phyloP scores from a whole-genome alignment of 2,797 vertebrate genomes.

The Epinephelus coioides region DNA sequence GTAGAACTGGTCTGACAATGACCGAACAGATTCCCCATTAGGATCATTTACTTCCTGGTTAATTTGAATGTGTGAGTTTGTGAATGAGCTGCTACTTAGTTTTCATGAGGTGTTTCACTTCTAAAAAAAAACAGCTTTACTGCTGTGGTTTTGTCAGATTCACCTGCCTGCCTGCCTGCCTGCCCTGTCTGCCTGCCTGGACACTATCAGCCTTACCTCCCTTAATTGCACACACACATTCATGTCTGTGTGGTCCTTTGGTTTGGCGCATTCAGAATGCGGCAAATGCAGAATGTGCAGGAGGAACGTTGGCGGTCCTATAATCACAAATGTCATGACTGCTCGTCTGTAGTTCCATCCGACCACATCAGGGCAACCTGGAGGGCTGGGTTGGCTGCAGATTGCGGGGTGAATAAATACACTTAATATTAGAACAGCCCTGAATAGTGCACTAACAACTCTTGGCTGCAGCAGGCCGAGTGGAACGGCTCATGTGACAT shows the following conservation, averaged over 20 bases:
- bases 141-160: background rate
- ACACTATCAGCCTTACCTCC: background rate
- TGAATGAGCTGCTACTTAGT: background rate
- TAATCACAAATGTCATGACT: conserved; percentile 55
- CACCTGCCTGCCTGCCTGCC: conserved; percentile 26
- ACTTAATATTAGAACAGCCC: conserved; percentile 49
- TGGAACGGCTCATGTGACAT: conserved; percentile 26
- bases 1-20: background rate
- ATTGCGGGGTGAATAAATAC: conserved; percentile 42
- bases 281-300: conserved; percentile 35
- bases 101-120: background rate
- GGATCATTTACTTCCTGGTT: background rate
- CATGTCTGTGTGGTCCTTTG: conserved; percentile 55
- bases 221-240: background rate
- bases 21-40: background rate
- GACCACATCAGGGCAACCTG: conserved; percentile 60
- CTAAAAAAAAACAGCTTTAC: conserved; percentile 1
- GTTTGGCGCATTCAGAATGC: conserved; percentile 44
- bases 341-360: conserved; percentile 27
- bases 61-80: background rate
- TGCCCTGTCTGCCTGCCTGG: conserved; percentile 12
- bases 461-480: conserved; percentile 7
- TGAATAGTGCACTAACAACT: conserved; percentile 22
- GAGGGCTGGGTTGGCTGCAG: conserved; percentile 34
- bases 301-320: conserved; percentile 7